Base-by-base conservation (phyloP, 2,797 vertebrate species). In the Halcyon leucocephala region DNA sequence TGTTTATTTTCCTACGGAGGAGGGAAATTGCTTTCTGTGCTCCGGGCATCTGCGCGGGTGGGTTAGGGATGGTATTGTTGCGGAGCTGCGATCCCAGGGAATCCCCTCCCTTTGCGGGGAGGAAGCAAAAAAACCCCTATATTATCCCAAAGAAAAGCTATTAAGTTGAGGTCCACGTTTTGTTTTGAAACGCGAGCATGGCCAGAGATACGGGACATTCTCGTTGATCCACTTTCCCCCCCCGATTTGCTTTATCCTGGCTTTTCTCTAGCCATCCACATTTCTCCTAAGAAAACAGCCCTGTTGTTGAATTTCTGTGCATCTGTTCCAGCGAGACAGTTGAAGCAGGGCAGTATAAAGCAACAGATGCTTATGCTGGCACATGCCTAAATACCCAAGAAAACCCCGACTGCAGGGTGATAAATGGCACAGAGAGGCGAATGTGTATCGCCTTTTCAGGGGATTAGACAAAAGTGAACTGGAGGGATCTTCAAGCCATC, bases 401-500 rank as follows among this genome's bases (percentile, higher is more conserved):
- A 89, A 96, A 92, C 95, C 90, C 93, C 21, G 60, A 93, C 92
- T 93, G 92, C 86, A 93, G 94, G 86, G 92, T 96, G 93, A 96
- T 94, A 95, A 94, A 96, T 95, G 91, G 96, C 95, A 95, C 93
- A 29, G 94, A 54, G 90, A 86, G 88, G 93, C 87, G 54, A 91
- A 94, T 78, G 84, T 90, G 89, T 71, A 73, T 96, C 69, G 94
- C 90, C 94, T 97, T 95, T 95, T 96, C 93, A 97, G 94, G 82
- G 90, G 93, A 91, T 94, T 87, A 93, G 95, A 94, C 94, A 95
- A 97, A 97, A 97, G 96, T 97, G 96, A 96, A 94, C 96, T 92
- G 84, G 96, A 93, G 89, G 94, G 91, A 97, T 97, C 95, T 95
- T 77, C 93, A 77, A 97, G 91, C 84, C 94, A 87, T 89, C 29